Conservation (phyloP, 2,113 vertebrate species). For the Apus apus region DNA sequence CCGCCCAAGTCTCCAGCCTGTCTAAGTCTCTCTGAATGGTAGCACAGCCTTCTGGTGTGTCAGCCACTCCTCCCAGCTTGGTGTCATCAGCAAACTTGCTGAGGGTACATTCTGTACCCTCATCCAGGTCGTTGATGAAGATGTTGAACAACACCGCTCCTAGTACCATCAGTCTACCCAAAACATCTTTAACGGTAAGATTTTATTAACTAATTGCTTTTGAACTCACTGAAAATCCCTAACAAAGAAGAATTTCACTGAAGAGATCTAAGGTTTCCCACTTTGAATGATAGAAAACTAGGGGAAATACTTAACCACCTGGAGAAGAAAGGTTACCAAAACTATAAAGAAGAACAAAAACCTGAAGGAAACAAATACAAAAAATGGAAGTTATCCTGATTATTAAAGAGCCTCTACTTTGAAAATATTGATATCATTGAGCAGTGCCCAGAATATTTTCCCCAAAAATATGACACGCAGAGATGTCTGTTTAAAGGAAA, state of each 20-base stretch:
- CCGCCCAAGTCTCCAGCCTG: no score
- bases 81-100: no score
- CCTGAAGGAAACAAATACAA: neutral
- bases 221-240: neutral
- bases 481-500: neutral
- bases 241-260: neutral
- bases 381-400: neutral
- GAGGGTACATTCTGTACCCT: no score
- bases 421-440: neutral
- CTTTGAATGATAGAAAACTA: neutral
- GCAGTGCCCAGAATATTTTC: neutral
- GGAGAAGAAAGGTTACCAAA: neutral
- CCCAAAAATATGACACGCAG: neutral
- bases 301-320: neutral
- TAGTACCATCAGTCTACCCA: neutral
- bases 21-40: no score
- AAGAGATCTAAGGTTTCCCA: neutral
- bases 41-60: no score
- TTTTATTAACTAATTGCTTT: neutral
- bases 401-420: neutral
- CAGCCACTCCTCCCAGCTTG: no score
- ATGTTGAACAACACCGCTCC: no score
- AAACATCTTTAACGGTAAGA: neutral
- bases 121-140: no score
- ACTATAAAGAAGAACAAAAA: no score